phyloP scores from a whole-genome alignment of 2,113 vertebrate genomes.

The Perca fluviatilis region DNA sequence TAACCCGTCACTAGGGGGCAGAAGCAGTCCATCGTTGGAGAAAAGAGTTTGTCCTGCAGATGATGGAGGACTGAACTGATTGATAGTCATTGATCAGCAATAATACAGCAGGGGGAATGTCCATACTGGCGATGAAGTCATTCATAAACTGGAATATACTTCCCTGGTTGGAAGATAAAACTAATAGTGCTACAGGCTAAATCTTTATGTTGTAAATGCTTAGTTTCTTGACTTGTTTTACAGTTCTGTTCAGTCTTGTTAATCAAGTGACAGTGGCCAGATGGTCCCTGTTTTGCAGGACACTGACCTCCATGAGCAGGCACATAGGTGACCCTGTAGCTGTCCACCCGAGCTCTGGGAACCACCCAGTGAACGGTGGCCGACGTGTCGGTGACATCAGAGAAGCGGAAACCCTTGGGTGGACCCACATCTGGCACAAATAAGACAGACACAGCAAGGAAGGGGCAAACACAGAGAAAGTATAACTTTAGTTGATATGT shows the following conservation, averaged over 20 bases:
- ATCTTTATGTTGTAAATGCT: not conserved
- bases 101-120: not conserved
- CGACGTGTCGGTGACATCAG: constrained; percentile 92
- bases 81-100: not conserved
- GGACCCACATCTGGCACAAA: constrained; percentile 87
- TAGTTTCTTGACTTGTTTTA: not conserved
- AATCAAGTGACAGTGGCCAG: not conserved
- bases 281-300: not conserved
- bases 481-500: constrained; percentile 25
- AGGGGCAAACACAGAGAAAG: constrained; percentile 33
- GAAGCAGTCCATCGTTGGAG: constrained; percentile 26
- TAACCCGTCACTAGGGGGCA: constrained; percentile 71
- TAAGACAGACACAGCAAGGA: constrained; percentile 29
- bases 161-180: not conserved
- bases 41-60: not conserved
- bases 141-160: not conserved
- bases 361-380: constrained; percentile 91
- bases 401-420: constrained; percentile 92
- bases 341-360: constrained; percentile 87
- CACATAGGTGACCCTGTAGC: constrained; percentile 88
- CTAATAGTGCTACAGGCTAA: not conserved
- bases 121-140: not conserved
- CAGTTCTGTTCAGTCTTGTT: not conserved
- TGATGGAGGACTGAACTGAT: not conserved
- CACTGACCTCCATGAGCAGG: constrained; percentile 91